Base-by-base conservation (phyloP, 2,888 invertebrate genomes). In the Gisinianus flammeolus region DNA sequence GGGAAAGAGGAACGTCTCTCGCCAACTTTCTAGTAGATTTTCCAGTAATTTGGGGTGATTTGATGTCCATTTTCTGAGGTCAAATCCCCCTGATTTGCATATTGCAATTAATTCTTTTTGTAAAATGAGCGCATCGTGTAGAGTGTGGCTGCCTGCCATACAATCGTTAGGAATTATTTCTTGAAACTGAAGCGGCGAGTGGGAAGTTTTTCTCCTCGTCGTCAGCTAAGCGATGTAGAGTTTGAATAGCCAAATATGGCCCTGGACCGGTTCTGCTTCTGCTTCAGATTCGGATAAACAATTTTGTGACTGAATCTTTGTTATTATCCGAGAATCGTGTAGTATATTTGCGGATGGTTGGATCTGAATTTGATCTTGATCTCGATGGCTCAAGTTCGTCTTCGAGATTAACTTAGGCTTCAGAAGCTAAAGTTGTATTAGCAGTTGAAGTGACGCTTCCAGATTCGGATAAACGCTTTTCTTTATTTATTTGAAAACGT, bases 221-320 rank as follows among this genome's bases (percentile, higher is more conserved):
- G 0, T 79, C 6, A 0, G 85, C 85, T 12, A 22, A 85, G 66
- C 78, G 85, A 82, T 66, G 82, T 66, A 16, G 86, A 12, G 35
- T 35, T 12, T 12, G 31, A 1, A 81, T 83, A 1, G 86, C 85
- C 22, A 85, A 69, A 81, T 79, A 86, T 16, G 86, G 83, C 1
- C 85, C 85, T 4, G 85, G 75, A 5, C 85, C 82, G 2, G 85
- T 85, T 0, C 87, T n/a, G n/a, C n/a, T n/a, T n/a, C n/a, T n/a
- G n/a, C n/a, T n/a, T n/a, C n/a, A n/a, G n/a, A n/a, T n/a, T n/a
- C n/a, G n/a, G n/a, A n/a, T n/a, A n/a, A n/a, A n/a, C n/a, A n/a
- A n/a, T n/a, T n/a, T n/a, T n/a, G n/a, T n/a, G n/a, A n/a, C n/a
- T n/a, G n/a, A n/a, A n/a, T n/a, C n/a, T n/a, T n/a, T n/a, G n/a